phyloP scores from a whole-genome alignment of 2,888 invertebrate genomes.

The Coleophora flavipennella region DNA sequence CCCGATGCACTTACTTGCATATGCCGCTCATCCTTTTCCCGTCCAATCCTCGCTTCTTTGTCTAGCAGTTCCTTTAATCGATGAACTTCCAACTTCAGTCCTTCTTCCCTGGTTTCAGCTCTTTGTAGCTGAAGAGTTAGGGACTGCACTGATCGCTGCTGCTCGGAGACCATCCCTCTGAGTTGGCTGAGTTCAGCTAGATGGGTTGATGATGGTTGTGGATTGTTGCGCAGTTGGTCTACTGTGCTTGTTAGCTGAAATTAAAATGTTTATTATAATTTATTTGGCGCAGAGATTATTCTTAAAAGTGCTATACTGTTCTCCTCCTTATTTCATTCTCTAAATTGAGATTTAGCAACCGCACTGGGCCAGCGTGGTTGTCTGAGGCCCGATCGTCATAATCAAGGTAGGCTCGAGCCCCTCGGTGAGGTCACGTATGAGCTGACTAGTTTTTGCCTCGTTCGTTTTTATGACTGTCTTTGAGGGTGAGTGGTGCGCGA shows the following conservation, averaged over 20 bases:
- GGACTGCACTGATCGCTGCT: conserved; percentile 70
- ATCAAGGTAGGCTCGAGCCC: too few species aligned
- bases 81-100: conserved; percentile 52
- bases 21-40: conserved; percentile 8
- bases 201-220: conserved; percentile 38
- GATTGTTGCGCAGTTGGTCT: conserved; percentile 34
- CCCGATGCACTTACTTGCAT: conserved; percentile 3
- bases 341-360: too few species aligned
- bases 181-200: conserved; percentile 52
- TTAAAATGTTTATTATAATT: too few species aligned
- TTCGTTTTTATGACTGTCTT: too few species aligned
- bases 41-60: conserved; percentile 39
- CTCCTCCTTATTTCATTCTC: too few species aligned
- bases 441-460: too few species aligned
- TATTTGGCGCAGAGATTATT: too few species aligned
- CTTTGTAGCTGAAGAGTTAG: conserved; percentile 67
- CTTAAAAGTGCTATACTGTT: too few species aligned
- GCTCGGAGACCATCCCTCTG: conserved; percentile 69
- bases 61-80: conserved; percentile 61
- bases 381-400: too few species aligned
- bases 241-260: conserved; percentile 42
- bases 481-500: too few species aligned
- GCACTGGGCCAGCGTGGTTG: too few species aligned
- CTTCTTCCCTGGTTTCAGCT: conserved; percentile 66
- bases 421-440: too few species aligned